These are phyloP conservation scores for Tupiocoris notatus DNA, from an alignment of 2,888 invertebrate genomes.

Conservation along the genomic window DNA sequence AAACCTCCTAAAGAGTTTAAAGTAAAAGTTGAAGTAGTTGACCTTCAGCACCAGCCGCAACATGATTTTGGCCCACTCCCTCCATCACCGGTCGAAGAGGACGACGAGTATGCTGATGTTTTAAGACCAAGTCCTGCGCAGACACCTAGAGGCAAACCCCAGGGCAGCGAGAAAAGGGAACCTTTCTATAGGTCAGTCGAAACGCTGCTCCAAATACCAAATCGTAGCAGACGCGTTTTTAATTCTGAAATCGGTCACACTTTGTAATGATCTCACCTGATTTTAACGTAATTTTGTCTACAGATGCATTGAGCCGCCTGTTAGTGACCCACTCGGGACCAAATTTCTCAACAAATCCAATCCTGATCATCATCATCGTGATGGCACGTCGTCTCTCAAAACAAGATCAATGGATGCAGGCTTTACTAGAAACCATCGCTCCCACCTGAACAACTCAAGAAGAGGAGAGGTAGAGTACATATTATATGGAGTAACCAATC, in stretches of 20 bases:
- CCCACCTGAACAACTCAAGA: slow-evolving; percentile 53
- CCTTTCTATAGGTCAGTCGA: slow-evolving; percentile 50
- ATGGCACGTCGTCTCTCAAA: slow-evolving; percentile 66
- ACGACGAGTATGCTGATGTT: slow-evolving; percentile 72
- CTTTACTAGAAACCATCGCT: slow-evolving; percentile 58
- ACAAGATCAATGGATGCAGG: slow-evolving; percentile 84
- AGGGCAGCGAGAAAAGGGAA: slow-evolving; percentile 49
- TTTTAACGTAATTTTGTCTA: not conserved
- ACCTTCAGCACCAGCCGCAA: slow-evolving; percentile 52
- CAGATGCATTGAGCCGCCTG: slow-evolving; percentile 50
- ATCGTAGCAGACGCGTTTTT: too few relatives aligned
- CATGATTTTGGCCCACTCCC: slow-evolving; percentile 74
- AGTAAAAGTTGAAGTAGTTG: slow-evolving; percentile 63
- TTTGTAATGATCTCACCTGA: too few relatives aligned
- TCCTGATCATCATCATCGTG: slow-evolving; percentile 54
- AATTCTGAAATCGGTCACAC: not conserved
- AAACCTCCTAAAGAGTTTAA: slow-evolving; percentile 54
- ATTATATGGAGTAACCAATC: too few relatives aligned
- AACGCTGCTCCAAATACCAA: too few relatives aligned
- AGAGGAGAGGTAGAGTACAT: slow-evolving; percentile 55
- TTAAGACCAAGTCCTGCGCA: slow-evolving; percentile 57
- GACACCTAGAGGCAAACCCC: slow-evolving; percentile 48
- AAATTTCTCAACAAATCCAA: slow-evolving; percentile 58
- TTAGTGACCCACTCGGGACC: slow-evolving; percentile 50
- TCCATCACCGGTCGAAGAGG: slow-evolving; percentile 79